Percentiles rank a stretch among this genome's conserved stretches.
Evolutionary conservation across 37 sponge, comb jelly and placozoan genomes (phyloP).

Genomic region (Petrosia ficiformis): DNA sequence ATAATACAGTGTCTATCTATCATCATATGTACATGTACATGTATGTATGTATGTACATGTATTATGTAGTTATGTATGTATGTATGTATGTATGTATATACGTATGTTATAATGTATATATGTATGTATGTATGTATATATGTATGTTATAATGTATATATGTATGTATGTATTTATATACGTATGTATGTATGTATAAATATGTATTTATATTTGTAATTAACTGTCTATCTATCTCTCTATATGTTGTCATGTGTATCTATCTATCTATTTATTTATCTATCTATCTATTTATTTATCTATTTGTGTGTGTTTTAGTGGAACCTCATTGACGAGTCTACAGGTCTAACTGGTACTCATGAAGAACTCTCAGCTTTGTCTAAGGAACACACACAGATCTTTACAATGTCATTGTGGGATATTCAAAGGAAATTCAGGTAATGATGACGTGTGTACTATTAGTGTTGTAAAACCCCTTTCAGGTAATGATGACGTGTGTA

Average conservation of each 20-base stretch:
- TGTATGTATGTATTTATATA: too few relatives aligned
- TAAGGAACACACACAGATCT: constrained; percentile 81
- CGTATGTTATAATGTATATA: not conserved
- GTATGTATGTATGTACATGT: too few relatives aligned
- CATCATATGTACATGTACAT: too few relatives aligned
- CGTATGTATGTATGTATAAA: too few relatives aligned
- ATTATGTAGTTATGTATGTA: too few relatives aligned
- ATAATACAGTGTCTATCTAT: not conserved
- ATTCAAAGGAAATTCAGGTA: constrained; percentile 79
- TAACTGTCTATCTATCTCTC: not conserved
- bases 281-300: not conserved
- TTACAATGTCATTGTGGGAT: constrained; percentile 87
- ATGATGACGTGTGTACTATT: constrained; percentile 7
- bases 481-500: constrained; percentile 44
- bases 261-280: too few relatives aligned
- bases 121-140: not conserved
- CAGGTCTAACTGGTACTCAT: constrained; percentile 78
- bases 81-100: not conserved
- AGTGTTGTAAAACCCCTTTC: constrained; percentile 50
- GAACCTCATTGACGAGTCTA: constrained; percentile 68
- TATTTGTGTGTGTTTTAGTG: constrained; percentile 27
- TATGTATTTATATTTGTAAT: too few relatives aligned
- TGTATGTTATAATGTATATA: not conserved
- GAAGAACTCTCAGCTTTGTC: constrained; percentile 74
- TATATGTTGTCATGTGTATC: not conserved